A percentile compares a stretch with the other conserved stretches of the same genome.
Conservation (phyloP, 2,888 invertebrate species). For the Calameuta pallipes region DNA sequence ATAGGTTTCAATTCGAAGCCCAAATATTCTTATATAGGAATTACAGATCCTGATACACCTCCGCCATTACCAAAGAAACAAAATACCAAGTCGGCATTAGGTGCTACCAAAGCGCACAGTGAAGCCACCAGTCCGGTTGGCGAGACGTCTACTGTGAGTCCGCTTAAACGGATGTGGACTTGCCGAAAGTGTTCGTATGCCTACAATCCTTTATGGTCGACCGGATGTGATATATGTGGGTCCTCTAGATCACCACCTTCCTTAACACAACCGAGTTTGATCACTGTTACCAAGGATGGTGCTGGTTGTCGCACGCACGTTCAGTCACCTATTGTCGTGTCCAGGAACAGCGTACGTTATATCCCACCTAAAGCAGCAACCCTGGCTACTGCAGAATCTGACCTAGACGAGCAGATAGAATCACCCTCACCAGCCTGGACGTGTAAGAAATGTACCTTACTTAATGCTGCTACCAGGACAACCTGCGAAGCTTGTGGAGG, state of each 20-base stretch:
- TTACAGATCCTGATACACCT: conserved; percentile 61
- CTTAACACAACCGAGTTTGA: conserved; percentile 75
- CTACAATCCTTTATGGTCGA: conserved; percentile 84
- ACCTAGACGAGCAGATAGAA: conserved; percentile 75
- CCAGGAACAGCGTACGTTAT: conserved; percentile 62
- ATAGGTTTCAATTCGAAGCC: conserved; percentile 59
- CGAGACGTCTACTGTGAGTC: conserved; percentile 46
- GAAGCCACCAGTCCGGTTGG: conserved; percentile 59
- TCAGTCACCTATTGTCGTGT: conserved; percentile 61
- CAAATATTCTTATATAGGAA: conserved; percentile 60
- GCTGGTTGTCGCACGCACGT: conserved; percentile 55
- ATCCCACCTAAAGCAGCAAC: conserved; percentile 64
- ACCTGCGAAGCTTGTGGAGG: conserved; percentile 90
- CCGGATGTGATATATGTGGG: conserved; percentile 85
- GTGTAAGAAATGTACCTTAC: conserved; percentile 88
- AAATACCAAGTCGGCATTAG: conserved; percentile 50
- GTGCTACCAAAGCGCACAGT: conserved; percentile 47
- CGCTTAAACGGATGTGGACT: conserved; percentile 80
- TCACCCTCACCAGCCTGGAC: conserved; percentile 72
- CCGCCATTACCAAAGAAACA: conserved; percentile 64
- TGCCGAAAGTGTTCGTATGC: conserved; percentile 90
- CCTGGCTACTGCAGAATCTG: conserved; percentile 60
- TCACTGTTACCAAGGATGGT: conserved; percentile 75
- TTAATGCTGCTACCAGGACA: conserved; percentile 78
- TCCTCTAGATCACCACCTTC: conserved; percentile 73